phyloP scores from a whole-genome alignment of 2,888 invertebrate species.

The Cephus pygmeus region DNA sequence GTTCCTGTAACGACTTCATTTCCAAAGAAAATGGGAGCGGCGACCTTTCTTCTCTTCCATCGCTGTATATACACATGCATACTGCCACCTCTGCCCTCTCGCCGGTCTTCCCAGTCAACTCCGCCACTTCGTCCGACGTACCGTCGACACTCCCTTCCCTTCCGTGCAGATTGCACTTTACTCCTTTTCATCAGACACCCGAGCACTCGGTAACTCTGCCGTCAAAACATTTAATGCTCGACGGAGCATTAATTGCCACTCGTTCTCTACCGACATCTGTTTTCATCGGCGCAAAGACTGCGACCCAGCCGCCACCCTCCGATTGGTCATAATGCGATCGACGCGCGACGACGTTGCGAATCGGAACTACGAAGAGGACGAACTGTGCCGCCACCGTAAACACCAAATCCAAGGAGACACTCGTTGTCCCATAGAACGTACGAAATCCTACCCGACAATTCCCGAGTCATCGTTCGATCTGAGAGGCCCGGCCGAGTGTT shows the following conservation, averaged over 20 bases:
- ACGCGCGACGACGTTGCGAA: not conserved
- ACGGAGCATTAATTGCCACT: not conserved
- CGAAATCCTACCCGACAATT: conserved; percentile 19
- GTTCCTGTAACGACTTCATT: conserved; percentile 35
- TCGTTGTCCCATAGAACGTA: not conserved
- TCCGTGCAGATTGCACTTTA: not conserved
- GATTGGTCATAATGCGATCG: not conserved
- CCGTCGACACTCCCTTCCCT: too few species aligned
- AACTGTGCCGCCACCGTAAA: not conserved
- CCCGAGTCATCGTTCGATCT: conserved; percentile 15
- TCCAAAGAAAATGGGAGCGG: conserved; percentile 38
- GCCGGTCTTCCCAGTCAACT: fast-evolving
- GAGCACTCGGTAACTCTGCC: not conserved
- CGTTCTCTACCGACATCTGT: not conserved
- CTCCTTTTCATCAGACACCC: not conserved
- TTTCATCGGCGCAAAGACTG: not conserved
- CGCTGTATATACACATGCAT: not conserved
- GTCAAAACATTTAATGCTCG: not conserved
- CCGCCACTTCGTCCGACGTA: not conserved
- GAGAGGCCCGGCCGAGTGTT: conserved; percentile 36
- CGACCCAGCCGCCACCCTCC: not conserved
- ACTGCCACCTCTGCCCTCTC: too few species aligned
- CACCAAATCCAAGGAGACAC: not conserved
- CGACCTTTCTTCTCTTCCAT: not conserved
- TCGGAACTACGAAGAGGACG: not conserved